These are phyloP conservation scores for Mastomys coucha DNA, from an alignment of 2,113 vertebrate genomes.

Conservation along the genomic window DNA sequence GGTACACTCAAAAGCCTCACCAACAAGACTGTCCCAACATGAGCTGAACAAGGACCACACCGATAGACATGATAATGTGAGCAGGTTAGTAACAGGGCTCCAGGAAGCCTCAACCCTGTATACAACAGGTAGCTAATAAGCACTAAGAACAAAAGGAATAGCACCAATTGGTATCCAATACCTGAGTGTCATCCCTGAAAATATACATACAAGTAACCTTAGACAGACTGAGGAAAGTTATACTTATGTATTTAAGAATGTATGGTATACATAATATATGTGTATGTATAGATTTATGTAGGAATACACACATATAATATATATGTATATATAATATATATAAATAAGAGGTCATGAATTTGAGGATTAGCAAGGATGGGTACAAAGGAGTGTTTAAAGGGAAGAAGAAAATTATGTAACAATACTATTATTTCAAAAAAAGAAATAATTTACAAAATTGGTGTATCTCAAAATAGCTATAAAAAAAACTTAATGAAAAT, in stretches of 20 bases:
- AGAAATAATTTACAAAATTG: not conserved
- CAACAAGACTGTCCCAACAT: not conserved
- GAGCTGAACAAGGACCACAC: not conserved
- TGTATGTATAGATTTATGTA: not conserved
- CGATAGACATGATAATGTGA: not conserved
- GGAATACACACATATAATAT: too few species aligned
- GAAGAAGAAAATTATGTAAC: not conserved
- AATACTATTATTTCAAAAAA: not conserved
- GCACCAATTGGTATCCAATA: too few species aligned
- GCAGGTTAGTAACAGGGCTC: not conserved
- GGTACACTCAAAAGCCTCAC: not conserved
- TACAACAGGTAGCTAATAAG: not conserved
- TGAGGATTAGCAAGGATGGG: not conserved
- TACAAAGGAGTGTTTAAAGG: not conserved
- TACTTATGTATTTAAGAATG: not conserved
- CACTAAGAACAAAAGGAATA: not conserved
- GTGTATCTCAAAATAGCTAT: not conserved
- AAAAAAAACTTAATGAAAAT: not conserved
- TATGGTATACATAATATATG: not conserved
- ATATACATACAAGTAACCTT: not conserved
- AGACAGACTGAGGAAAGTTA: not conserved
- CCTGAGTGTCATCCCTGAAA: not conserved
- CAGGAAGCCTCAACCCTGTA: not conserved
- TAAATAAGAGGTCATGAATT: not conserved
- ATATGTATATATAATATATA: not conserved